Evolutionary conservation across 2,797 vertebrate genomes (phyloP).

Genomic region (Aldrovandia affinis): DNA sequence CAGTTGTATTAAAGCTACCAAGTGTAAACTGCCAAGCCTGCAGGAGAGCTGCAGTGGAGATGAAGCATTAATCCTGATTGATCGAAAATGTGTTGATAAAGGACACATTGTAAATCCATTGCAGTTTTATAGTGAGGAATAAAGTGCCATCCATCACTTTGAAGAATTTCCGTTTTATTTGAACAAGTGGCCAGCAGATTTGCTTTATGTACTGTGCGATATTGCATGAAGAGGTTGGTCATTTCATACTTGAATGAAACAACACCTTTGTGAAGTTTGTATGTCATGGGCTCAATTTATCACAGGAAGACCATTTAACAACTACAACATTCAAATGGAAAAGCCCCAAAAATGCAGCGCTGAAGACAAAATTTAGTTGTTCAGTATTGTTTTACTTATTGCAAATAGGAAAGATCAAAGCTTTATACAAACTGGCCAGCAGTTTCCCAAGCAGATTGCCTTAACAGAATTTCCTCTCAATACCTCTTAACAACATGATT

Average conservation of each 20-base stretch:
- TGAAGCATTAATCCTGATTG: constrained; percentile 9
- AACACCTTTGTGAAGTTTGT: constrained; percentile 1
- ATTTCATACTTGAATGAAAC: constrained; percentile 17
- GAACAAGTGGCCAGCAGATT: constrained; percentile 39
- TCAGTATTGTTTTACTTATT: background rate
- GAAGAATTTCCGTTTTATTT: constrained; percentile 37
- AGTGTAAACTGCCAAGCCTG: background rate
- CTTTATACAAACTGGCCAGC: background rate
- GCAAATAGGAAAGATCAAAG: background rate
- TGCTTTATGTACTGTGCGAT: constrained; percentile 9
- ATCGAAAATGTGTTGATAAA: background rate
- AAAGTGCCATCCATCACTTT: constrained; percentile 17
- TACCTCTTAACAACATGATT: background rate
- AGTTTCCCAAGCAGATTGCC: background rate
- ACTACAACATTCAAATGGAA: background rate
- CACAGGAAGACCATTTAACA: background rate
- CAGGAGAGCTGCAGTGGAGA: background rate
- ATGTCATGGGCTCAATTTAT: background rate
- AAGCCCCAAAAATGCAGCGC: background rate
- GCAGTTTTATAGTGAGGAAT: constrained; percentile 16
- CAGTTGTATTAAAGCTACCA: background rate
- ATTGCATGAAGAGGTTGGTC: background rate
- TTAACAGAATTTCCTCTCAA: background rate
- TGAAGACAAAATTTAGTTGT: background rate
- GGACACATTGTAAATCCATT: constrained; percentile 6